Evolutionary conservation across 2,888 invertebrate species (phyloP).

Genomic region (Pheosia gnoma): DNA sequence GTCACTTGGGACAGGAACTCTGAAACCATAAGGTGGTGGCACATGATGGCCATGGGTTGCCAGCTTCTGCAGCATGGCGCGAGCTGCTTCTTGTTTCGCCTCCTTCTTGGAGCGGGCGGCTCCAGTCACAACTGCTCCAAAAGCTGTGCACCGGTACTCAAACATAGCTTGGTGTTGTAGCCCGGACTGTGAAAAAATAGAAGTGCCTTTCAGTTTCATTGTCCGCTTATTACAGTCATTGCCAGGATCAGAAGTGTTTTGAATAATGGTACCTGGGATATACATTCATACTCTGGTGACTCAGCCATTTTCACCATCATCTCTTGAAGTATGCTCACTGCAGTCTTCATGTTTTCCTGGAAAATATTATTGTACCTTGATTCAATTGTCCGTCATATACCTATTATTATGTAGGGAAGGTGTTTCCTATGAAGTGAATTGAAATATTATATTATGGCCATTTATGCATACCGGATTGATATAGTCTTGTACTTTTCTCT

Average conservation of each 20-base stretch:
- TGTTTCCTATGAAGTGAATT: too few relatives aligned
- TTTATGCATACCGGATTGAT: too few relatives aligned
- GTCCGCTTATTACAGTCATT: too few relatives aligned
- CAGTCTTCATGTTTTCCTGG: slow-evolving; percentile 78
- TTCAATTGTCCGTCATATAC: too few relatives aligned
- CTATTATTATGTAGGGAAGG: too few relatives aligned
- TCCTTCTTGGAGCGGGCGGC: slow-evolving; percentile 82
- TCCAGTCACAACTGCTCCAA: slow-evolving; percentile 58
- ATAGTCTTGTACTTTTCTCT: too few relatives aligned
- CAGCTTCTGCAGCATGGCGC: slow-evolving; percentile 69
- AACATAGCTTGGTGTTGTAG: slow-evolving; percentile 68
- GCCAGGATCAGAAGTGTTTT: not conserved
- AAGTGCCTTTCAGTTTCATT: too few relatives aligned
- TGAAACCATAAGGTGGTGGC: slow-evolving; percentile 50
- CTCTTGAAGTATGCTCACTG: slow-evolving; percentile 87
- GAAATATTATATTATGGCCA: too few relatives aligned
- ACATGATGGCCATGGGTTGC: slow-evolving; percentile 57
- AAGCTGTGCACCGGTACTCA: slow-evolving; percentile 74
- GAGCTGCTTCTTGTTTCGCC: slow-evolving; percentile 85
- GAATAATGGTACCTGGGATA: slow-evolving; percentile 55
- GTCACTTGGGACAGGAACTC: slow-evolving; percentile 10
- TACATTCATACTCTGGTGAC: slow-evolving; percentile 81
- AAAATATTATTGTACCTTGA: not conserved
- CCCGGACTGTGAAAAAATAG: slow-evolving; percentile 33
- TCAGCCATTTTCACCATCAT: slow-evolving; percentile 82